phyloP scores from a whole-genome alignment of 2,888 invertebrate genomes.

The Drepana falcataria region DNA sequence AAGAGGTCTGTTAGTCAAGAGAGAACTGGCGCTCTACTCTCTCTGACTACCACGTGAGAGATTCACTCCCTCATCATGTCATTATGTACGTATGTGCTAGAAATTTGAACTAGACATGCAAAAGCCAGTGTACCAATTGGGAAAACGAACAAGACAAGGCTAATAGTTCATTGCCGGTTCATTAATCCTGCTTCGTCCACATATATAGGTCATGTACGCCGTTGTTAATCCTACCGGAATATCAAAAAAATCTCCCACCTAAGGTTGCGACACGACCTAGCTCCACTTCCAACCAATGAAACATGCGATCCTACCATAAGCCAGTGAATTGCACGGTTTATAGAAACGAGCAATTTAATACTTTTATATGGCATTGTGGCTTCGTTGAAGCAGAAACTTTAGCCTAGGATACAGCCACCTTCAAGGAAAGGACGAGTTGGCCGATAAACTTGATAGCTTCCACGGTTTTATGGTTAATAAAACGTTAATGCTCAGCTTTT shows the following conservation, averaged over 20 bases:
- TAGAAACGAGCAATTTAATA: not conserved
- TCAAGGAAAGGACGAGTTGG: not conserved
- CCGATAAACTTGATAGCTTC: not conserved
- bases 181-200: constrained; percentile 14
- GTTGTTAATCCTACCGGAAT: constrained; percentile 12
- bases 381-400: constrained; percentile 1
- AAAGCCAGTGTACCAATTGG: not conserved
- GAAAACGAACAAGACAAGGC: constrained; percentile 4
- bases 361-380: not conserved
- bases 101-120: no score
- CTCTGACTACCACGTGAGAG: no score
- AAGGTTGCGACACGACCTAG: constrained; percentile 60
- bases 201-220: constrained; percentile 32
- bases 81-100: no score
- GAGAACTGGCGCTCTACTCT: no score
- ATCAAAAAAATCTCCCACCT: constrained; percentile 25
- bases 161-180: constrained; percentile 9
- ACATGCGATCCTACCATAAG: constrained; percentile 4
- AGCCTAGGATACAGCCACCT: not conserved
- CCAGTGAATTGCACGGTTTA: constrained; percentile 4
- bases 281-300: constrained; percentile 29
- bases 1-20: no score
- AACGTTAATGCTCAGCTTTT: no score
- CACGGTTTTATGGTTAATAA: not conserved
- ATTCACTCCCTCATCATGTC: no score